Evolutionary conservation across 2,888 invertebrate genomes (phyloP).

Genomic region (Dolichopus griseipennis): DNA sequence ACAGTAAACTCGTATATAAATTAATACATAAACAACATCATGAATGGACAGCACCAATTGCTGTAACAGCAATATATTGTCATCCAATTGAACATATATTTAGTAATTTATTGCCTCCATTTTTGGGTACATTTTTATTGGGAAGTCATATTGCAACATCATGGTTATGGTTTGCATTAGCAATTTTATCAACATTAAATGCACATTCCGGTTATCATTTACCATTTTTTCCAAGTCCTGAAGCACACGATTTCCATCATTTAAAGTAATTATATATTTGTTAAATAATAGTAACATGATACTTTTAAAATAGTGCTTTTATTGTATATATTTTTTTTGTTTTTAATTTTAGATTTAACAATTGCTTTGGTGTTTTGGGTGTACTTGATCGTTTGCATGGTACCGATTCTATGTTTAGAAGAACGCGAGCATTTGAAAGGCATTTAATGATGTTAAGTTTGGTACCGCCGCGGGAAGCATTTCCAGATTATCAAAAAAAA

Average conservation of each 20-base stretch:
- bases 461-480: conserved; percentile 57
- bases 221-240: conserved; percentile 76
- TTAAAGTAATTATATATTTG: conserved; percentile 56
- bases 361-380: conserved; percentile 75
- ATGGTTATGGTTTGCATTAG: conserved; percentile 71
- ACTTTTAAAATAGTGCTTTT: neutral
- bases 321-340: conserved; percentile 10
- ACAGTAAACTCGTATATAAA: conserved; percentile 65
- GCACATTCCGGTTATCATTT: conserved; percentile 80
- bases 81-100: conserved; percentile 70
- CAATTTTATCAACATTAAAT: conserved; percentile 68
- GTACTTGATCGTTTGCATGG: conserved; percentile 74
- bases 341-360: conserved; percentile 57
- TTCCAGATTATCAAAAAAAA: conserved; percentile 46
- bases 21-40: conserved; percentile 79
- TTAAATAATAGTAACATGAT: neutral
- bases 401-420: conserved; percentile 67
- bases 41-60: conserved; percentile 80
- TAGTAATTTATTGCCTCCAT: conserved; percentile 67
- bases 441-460: conserved; percentile 64
- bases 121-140: conserved; percentile 63
- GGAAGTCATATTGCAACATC: conserved; percentile 68
- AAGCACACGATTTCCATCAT: conserved; percentile 82
- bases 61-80: conserved; percentile 71
- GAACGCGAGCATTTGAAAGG: conserved; percentile 59